These are phyloP conservation scores for Ochropleura leucogaster DNA, from an alignment of 2,888 invertebrate genomes.

Conservation along the genomic window DNA sequence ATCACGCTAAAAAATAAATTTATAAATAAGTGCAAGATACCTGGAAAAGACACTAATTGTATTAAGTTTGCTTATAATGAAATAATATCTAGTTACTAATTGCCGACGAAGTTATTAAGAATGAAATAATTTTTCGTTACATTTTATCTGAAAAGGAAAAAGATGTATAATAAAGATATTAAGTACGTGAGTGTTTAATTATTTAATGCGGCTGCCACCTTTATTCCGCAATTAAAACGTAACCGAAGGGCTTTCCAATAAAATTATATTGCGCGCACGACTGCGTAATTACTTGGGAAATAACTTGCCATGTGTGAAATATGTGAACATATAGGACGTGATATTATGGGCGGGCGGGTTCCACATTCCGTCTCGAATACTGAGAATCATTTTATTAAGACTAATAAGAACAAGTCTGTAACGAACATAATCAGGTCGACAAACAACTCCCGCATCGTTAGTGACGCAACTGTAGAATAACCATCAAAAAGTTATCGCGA, in stretches of 20 bases:
- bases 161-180: slow-evolving; percentile 21
- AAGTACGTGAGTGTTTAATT: slow-evolving; percentile 37
- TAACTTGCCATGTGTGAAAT: slow-evolving; percentile 42
- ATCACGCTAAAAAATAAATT: neutral
- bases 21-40: neutral
- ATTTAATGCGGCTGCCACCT: slow-evolving; percentile 41
- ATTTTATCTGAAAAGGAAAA: slow-evolving; percentile 23
- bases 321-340: slow-evolving; percentile 46
- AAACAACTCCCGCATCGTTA: too few relatives aligned
- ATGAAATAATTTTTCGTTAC: neutral
- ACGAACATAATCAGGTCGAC: too few relatives aligned
- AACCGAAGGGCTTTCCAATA: slow-evolving; percentile 59
- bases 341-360: neutral
- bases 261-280: slow-evolving; percentile 60
- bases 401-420: neutral
- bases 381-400: neutral
- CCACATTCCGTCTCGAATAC: neutral
- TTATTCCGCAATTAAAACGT: slow-evolving; percentile 59
- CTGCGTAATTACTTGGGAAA: slow-evolving; percentile 54
- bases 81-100: neutral
- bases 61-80: neutral
- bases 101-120: neutral
- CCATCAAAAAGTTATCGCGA: too few relatives aligned
- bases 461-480: too few relatives aligned
- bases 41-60: neutral